Evolutionary conservation across 2,888 invertebrate genomes (phyloP), one percentile per base, ranked within the genome.

Genomic region (Crocallis elinguaria): DNA sequence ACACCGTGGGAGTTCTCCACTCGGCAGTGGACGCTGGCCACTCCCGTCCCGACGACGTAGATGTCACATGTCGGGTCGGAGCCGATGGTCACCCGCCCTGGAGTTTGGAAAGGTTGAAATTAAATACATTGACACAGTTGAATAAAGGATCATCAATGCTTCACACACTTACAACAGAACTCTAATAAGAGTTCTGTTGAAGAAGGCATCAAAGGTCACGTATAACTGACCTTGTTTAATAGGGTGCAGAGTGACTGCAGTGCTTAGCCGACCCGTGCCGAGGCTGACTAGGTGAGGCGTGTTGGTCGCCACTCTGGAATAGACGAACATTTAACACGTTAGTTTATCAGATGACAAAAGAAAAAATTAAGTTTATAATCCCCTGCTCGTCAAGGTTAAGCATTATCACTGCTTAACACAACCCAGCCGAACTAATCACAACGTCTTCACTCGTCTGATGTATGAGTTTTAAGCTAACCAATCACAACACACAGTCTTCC

Each of bases 241-340:
- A 66, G 97, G 97, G 86, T 97, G 96, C 67, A 98, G 92, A 23
- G 98, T 98, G 72, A 98, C 96, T n/a, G 97, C 96, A 25, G 97
- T 97, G 84, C 97, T 97, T 57, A 98, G 93, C 61, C 98, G 93
- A 54, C 97, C 97, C 64, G 97, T 96, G 60, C 98, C 98, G 77
- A 97, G 94, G 86, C 97, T 97, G 77, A 98, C 97, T 81, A 98
- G 93, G 88, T 98, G 98, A 29, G 98, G 98, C 66, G 95, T 94
- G 83, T 97, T 97, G 61, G 97, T 95, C 64, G 93, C 93, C 82
- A 94, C 94, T 79, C 94, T 93, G 88, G 70, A 88, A 88, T 39
- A 11, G 27, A 29, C 2, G 3, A 29, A 5, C 14, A 27, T 5
- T 2, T 14, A 9, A n/a, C n/a, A n/a, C 16, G 27, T 38, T 27